Evolutionary conservation across 2,888 invertebrate species (phyloP).

Genomic region (Drosophila kambysellisi): DNA sequence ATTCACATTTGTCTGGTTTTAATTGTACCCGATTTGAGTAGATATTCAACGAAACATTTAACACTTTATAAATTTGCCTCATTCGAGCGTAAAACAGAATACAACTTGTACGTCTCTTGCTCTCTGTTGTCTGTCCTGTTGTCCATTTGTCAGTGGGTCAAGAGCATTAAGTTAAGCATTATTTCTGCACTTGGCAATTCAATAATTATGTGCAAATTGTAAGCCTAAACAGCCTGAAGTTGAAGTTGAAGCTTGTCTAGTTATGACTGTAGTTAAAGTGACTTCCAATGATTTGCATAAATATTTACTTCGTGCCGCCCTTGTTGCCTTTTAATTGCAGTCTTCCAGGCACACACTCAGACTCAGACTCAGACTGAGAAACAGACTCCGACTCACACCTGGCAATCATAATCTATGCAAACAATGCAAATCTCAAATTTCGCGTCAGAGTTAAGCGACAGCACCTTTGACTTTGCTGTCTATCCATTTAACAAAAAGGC

Average conservation of each 20-base stretch:
- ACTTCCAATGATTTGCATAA: conserved; percentile 73
- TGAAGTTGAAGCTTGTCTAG: conserved; percentile 30
- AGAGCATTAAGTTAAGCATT: conserved; percentile 58
- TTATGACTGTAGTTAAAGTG: conserved; percentile 36
- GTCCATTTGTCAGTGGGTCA: conserved; percentile 72
- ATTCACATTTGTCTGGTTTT: conserved; percentile 29
- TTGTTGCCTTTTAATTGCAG: conserved; percentile 72
- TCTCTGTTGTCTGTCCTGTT: conserved; percentile 49
- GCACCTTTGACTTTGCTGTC: conserved; percentile 39
- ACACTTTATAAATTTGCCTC: conserved; percentile 34
- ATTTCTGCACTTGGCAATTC: conserved; percentile 44
- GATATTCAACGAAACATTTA: conserved; percentile 8
- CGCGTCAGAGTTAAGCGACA: conserved; percentile 33
- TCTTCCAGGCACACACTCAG: conserved; percentile 18
- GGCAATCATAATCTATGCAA: conserved; percentile 66
- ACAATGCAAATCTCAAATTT: conserved; percentile 40
- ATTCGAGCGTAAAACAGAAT: conserved; percentile 38
- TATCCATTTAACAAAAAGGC: conserved; percentile 49
- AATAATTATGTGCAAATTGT: conserved; percentile 48
- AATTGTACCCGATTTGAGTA: conserved; percentile 26
- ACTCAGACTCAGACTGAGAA: background rate
- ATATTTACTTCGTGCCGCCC: conserved; percentile 52
- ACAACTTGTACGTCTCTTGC: conserved; percentile 18
- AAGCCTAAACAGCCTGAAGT: conserved; percentile 34
- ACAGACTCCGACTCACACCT: conserved; percentile 34